Evolutionary conservation across 2,113 vertebrate genomes (phyloP).

Genomic region (Collichthys lucidus): DNA sequence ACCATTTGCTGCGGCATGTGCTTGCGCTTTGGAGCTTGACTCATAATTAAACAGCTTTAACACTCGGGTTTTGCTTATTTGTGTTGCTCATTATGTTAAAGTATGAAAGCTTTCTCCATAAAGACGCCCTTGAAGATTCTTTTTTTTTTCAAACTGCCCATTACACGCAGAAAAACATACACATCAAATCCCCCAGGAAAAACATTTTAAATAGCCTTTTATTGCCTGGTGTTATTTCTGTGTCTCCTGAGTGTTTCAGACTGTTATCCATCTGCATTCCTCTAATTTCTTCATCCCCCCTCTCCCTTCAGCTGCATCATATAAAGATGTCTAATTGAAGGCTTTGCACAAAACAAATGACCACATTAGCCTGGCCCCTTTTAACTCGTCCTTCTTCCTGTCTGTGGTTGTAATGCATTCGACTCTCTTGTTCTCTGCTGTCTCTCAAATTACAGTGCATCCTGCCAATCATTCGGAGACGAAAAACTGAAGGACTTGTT

Average conservation of each 20-base stretch:
- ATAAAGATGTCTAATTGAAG: slow-evolving; percentile 79
- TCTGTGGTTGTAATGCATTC: slow-evolving; percentile 62
- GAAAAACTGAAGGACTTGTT: slow-evolving; percentile 35
- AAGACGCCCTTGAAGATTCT: slow-evolving; percentile 40
- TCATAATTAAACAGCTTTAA: slow-evolving; percentile 44
- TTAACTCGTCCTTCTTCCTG: slow-evolving; percentile 69
- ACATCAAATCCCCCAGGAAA: slow-evolving; percentile 9
- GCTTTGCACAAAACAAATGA: slow-evolving; percentile 78
- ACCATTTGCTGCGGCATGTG: slow-evolving; percentile 31
- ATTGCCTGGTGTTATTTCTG: slow-evolving; percentile 32
- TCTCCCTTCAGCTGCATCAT: slow-evolving; percentile 58
- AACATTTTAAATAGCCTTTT: slow-evolving; percentile 56
- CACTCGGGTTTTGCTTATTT: slow-evolving; percentile 27
- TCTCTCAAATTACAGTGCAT: slow-evolving; percentile 71
- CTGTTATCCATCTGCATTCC: slow-evolving; percentile 52
- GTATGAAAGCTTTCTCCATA: slow-evolving; percentile 17
- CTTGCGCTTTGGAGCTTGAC: slow-evolving; percentile 42
- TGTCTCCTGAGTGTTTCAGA: slow-evolving; percentile 59
- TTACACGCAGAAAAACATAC: slow-evolving; percentile 42
- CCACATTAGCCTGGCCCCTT: slow-evolving; percentile 72
- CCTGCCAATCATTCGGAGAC: slow-evolving; percentile 63
- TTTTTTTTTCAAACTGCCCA: background rate
- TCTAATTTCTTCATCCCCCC: slow-evolving; percentile 51
- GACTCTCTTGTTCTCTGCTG: slow-evolving; percentile 61
- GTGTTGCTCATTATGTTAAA: slow-evolving; percentile 32